These are phyloP conservation scores for Lysandra bellargus DNA, from an alignment of 2,888 invertebrate species.

Conservation along the genomic window DNA sequence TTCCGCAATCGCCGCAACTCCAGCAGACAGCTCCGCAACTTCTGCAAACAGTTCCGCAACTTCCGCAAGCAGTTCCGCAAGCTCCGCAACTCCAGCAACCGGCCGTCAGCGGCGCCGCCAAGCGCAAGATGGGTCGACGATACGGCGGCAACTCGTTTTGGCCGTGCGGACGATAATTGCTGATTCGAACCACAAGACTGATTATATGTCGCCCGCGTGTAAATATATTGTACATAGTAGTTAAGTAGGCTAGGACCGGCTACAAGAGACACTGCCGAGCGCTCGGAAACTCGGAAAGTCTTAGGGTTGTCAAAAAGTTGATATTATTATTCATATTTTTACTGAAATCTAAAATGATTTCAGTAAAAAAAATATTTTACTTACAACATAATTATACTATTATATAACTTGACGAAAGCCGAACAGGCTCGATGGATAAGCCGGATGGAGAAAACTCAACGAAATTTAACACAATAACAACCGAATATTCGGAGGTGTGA, in stretches of 20 bases:
- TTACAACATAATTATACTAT: not conserved
- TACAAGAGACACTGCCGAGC: conserved; percentile 71
- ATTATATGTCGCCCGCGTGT: conserved; percentile 48
- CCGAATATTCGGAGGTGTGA: not conserved
- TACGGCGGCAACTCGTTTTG: conserved; percentile 71
- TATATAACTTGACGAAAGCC: not conserved
- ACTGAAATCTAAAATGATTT: not conserved
- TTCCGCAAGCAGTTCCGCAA: conserved; percentile 45
- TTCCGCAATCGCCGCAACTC: conserved; percentile 26
- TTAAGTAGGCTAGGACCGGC: conserved; percentile 69
- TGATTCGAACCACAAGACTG: conserved; percentile 75
- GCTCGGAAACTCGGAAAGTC: conserved; percentile 39
- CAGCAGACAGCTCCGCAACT: conserved; percentile 45
- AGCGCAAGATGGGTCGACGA: conserved; percentile 67
- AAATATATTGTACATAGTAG: conserved; percentile 17
- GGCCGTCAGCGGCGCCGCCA: conserved; percentile 66
- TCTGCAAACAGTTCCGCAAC: conserved; percentile 45
- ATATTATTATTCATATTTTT: not conserved
- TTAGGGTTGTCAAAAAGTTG: conserved; percentile 44
- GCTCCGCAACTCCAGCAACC: conserved; percentile 40
- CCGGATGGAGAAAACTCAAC: not conserved
- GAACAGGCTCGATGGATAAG: not conserved
- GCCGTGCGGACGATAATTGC: conserved; percentile 73
- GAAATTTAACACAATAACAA: not conserved
- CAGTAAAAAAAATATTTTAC: not conserved